Conservation (phyloP, 2,113 vertebrate species). For the Onychostruthus taczanowskii region DNA sequence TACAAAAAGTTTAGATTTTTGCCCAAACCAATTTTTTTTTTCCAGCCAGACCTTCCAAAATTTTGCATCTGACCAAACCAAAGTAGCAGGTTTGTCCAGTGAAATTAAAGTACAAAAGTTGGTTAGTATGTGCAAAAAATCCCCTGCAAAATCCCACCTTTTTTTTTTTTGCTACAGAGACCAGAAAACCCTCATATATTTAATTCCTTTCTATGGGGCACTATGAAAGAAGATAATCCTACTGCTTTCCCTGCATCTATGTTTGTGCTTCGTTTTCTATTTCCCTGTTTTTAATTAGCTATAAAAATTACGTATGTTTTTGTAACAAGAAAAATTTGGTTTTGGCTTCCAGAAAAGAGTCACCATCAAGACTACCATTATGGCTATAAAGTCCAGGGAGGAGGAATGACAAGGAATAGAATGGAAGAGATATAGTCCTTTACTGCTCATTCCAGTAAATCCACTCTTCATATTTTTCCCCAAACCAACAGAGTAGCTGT, state of each 20-base stretch:
- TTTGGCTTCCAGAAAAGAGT: neutral
- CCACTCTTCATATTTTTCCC: neutral
- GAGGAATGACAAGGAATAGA: neutral
- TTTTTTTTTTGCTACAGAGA: neutral
- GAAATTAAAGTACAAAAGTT: neutral
- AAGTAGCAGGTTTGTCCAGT: neutral
- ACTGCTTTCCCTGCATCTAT: neutral
- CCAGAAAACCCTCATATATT: rapidly evolving
- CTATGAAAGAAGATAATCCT: neutral
- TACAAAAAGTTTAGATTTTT: neutral
- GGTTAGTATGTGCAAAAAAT: neutral
- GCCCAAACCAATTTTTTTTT: neutral
- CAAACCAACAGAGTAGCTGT: neutral
- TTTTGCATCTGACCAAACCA: neutral
- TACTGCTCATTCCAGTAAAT: neutral
- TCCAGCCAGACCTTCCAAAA: neutral
- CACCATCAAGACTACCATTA: neutral
- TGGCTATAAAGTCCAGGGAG: neutral
- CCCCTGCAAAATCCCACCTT: neutral
- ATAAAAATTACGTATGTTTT: neutral
- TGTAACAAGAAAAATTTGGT: neutral
- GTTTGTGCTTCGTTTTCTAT: neutral
- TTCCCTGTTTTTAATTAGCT: neutral
- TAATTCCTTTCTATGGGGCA: neutral
- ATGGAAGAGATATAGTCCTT: neutral